phyloP scores from a whole-genome alignment of 2,113 vertebrate species.

The Mandrillus leucophaeus region DNA sequence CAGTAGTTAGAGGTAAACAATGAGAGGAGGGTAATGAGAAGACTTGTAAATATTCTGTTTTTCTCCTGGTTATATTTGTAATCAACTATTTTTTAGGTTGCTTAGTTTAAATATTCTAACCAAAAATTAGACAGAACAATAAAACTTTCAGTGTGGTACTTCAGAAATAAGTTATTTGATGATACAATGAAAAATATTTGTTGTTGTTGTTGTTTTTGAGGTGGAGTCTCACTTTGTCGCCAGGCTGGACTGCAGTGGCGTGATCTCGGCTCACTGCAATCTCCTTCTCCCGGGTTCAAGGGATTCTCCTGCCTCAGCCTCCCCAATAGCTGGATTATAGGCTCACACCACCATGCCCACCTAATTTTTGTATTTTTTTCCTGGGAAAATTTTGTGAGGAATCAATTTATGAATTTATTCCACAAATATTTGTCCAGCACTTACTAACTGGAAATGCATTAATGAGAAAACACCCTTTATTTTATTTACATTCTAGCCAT shows the following conservation, averaged over 20 bases:
- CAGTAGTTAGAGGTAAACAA: not conserved
- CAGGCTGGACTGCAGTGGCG: too few species aligned
- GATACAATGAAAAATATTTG: not conserved
- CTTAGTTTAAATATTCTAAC: not conserved
- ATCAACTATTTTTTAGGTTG: not conserved
- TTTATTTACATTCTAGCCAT: not conserved
- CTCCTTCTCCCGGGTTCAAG: too few species aligned
- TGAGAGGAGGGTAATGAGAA: not conserved
- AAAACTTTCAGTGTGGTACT: not conserved
- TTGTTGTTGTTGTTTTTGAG: too few species aligned
- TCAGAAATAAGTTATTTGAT: not conserved
- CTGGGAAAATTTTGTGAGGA: not conserved
- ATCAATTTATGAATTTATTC: not conserved
- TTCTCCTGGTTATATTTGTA: not conserved
- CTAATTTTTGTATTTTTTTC: not conserved
- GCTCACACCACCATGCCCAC: too few species aligned
- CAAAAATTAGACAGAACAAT: not conserved
- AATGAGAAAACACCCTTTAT: not conserved
- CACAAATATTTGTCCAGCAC: not conserved
- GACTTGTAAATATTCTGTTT: too few species aligned
- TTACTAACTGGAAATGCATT: not conserved
- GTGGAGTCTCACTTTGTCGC: too few species aligned
- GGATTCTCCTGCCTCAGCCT: too few species aligned
- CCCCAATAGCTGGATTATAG: too few species aligned
- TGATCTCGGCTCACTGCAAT: too few species aligned